phyloP scores from a whole-genome alignment of 2,888 invertebrate genomes.

The Pogonocherus hispidulus region DNA sequence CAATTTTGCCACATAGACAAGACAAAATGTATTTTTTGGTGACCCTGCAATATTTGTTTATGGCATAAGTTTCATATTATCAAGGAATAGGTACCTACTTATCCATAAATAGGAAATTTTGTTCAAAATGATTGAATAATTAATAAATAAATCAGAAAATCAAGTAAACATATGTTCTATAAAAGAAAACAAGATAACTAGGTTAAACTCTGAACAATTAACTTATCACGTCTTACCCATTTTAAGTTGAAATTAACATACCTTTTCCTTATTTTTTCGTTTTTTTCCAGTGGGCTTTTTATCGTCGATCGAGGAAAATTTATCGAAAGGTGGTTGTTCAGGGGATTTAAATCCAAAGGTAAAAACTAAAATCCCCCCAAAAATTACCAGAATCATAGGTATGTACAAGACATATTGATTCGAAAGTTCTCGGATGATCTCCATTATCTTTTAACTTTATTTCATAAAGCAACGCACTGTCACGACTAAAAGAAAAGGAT shows the following conservation, averaged over 20 bases:
- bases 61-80: no score
- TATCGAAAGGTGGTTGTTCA: conserved; percentile 84
- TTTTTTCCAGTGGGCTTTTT: conserved; percentile 79
- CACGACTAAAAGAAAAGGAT: no score
- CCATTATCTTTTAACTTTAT: conserved; percentile 68
- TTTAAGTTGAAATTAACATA: conserved; percentile 59
- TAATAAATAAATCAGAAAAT: no score
- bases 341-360: conserved; percentile 60
- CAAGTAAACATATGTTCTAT: not conserved
- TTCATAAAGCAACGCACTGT: conserved; percentile 36
- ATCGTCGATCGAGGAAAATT: conserved; percentile 78
- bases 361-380: conserved; percentile 59
- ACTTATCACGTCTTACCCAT: no score
- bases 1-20: conserved; percentile 13
- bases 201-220: not conserved
- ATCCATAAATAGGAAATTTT: no score
- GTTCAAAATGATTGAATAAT: no score
- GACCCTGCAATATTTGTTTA: no score
- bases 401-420: conserved; percentile 73
- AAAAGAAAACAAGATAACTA: not conserved
- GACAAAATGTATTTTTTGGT: conserved; percentile 5
- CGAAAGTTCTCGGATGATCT: conserved; percentile 73
- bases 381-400: conserved; percentile 71
- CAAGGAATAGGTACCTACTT: no score
- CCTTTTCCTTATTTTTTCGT: conserved; percentile 81